Evolutionary conservation across 2,888 invertebrate genomes (phyloP).

Genomic region (Zaprionus lineosus): DNA sequence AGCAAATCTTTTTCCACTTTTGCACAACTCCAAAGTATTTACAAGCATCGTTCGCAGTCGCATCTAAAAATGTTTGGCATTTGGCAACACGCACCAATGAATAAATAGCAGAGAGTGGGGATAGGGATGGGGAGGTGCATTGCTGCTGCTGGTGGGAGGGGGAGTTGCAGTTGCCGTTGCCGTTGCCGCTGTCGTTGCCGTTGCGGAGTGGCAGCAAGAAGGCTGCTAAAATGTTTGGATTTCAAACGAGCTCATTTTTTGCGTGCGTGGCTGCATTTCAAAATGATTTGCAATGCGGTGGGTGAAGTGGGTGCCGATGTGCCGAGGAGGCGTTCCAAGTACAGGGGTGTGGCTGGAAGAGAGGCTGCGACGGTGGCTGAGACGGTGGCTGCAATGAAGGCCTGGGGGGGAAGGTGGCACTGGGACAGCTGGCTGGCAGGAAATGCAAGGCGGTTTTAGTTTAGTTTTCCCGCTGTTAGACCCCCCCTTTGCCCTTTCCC

Average conservation of each 20-base stretch:
- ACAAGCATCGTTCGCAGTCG: constrained; percentile 72
- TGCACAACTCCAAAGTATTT: constrained; percentile 72
- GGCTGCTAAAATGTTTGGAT: constrained; percentile 69
- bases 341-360: not conserved
- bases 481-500: too few species aligned
- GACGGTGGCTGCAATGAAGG: not conserved
- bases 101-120: constrained; percentile 43
- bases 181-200: too few species aligned
- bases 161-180: not conserved
- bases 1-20: constrained; percentile 73
- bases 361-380: not conserved
- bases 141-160: not conserved
- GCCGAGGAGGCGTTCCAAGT: not conserved
- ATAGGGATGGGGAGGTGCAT: not conserved
- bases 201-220: too few species aligned
- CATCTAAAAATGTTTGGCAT: constrained; percentile 75
- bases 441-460: constrained; percentile 64
- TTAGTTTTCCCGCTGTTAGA: constrained; percentile 51
- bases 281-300: constrained; percentile 66
- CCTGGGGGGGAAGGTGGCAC: not conserved
- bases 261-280: constrained; percentile 76
- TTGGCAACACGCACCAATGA: constrained; percentile 77
- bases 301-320: constrained; percentile 18
- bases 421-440: constrained; percentile 38
- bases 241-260: constrained; percentile 76